Evolutionary conservation across 2,888 invertebrate genomes (phyloP), one percentile per base, ranked within the genome.

Genomic region (Stenurella melanura): DNA sequence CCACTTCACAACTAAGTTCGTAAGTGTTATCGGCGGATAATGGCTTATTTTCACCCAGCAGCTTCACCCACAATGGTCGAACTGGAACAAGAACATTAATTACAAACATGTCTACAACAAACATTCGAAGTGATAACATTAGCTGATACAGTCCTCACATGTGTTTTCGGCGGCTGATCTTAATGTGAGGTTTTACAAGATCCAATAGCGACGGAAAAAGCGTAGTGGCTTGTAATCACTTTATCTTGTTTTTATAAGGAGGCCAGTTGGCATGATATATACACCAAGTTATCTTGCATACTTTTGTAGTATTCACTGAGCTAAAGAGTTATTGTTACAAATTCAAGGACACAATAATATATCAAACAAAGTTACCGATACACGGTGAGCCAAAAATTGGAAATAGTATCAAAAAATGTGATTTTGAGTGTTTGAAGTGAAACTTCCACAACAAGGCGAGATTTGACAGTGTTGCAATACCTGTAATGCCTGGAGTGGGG

Each of bases 21-120:
- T 95, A 94, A 81, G 93, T 91, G 87, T 91, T 92, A 78, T 93
- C 93, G 30, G 95, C 94, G 73, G 94, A 94, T 83, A 95, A 90
- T 73, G 95, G 93, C 83, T 92, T 92, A 88, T 94, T 94, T 85
- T 94, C 93, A 30, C 93, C 93, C 84, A 93, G 90, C 81, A 95
- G 90, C 85, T 92, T 92, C 76, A 95, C 94, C 90, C 92, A 92
- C 82, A 95, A 89, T 58, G 95, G 95, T 82, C 93, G 93, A 86
- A 95, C 95, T 95, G 91, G 76, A 90, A 92, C 83, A 86, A 87
- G 83, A 84, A 83, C 64, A 79, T 75, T 76, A 70, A 80, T 80
- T 81, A 79, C 73, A 76, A 79, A 78, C 70, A 78, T 79, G 76
- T 80, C 74, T 64, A 73, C 38, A 75, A 76, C 75, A 75, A 79